Conservation (phyloP, 2,888 invertebrate genomes). For the Platerodrilus igneus region DNA sequence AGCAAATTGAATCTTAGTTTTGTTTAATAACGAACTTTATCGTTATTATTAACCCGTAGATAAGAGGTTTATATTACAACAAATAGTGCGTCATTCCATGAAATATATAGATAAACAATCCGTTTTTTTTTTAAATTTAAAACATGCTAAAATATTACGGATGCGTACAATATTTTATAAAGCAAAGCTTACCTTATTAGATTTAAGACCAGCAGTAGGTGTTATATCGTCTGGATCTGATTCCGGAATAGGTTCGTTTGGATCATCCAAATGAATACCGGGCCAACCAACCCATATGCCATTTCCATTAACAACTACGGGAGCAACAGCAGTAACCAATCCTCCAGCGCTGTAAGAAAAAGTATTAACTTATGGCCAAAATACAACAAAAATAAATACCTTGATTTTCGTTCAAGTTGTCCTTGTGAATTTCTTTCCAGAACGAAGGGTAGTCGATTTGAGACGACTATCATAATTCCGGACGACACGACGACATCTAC, state of each 20-base stretch:
- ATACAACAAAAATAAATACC: conserved; percentile 58
- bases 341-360: conserved; percentile 78
- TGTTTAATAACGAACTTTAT: too few relatives aligned
- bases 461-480: conserved; percentile 84
- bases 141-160: too few relatives aligned
- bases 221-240: conserved; percentile 81
- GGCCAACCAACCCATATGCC: conserved; percentile 93
- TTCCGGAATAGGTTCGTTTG: conserved; percentile 76
- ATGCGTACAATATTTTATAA: too few relatives aligned
- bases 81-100: too few relatives aligned
- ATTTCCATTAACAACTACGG: conserved; percentile 77
- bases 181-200: conserved; percentile 67
- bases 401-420: conserved; percentile 75
- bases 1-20: too few relatives aligned
- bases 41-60: too few relatives aligned
- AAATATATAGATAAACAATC: too few relatives aligned
- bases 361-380: neutral
- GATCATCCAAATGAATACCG: conserved; percentile 75
- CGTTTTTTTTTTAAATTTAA: too few relatives aligned
- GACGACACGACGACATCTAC: conserved; percentile 47
- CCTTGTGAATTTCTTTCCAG: conserved; percentile 69
- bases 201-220: conserved; percentile 80
- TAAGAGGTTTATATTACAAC: too few relatives aligned
- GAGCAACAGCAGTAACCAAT: conserved; percentile 85
- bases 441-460: conserved; percentile 85